Percentiles rank a stretch among this genome's conserved stretches.
These are phyloP conservation scores for Baryphthengus martii DNA, from an alignment of 2,113 vertebrate species.

Conservation along the genomic window DNA sequence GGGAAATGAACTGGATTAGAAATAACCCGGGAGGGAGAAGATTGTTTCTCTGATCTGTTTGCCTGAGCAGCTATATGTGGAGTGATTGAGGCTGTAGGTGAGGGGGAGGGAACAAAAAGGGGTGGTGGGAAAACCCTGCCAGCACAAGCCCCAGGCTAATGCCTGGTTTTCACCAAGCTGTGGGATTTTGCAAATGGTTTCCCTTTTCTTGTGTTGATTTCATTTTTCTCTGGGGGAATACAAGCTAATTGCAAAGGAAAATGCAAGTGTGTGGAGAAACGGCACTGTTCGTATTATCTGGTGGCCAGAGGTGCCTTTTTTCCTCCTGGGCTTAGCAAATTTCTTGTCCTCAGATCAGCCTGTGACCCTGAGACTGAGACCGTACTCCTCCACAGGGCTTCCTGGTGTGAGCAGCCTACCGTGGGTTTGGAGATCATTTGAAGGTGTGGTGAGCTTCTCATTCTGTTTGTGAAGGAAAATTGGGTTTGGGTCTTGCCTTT, in stretches of 20 bases:
- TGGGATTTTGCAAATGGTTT: neutral
- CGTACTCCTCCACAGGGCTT: accelerated
- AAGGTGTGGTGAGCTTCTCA: neutral
- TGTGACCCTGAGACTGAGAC: neutral
- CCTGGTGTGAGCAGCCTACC: neutral
- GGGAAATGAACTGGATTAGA: neutral
- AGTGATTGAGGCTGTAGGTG: neutral
- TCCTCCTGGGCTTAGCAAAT: neutral
- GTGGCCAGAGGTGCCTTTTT: neutral
- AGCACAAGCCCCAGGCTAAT: neutral
- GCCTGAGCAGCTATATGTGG: neutral
- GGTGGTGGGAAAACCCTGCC: neutral
- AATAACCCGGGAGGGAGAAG: neutral
- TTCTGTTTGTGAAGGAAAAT: neutral
- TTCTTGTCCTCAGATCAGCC: neutral
- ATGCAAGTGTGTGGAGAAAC: neutral
- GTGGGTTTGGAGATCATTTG: accelerated
- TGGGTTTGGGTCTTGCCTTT: neutral
- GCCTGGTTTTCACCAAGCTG: neutral
- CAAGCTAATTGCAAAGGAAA: neutral
- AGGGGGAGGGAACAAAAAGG: neutral
- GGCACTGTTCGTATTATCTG: neutral
- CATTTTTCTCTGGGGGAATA: neutral
- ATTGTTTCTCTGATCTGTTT: neutral
- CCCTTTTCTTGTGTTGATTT: neutral